Evolutionary conservation across 1,140 invertebrate species (phyloP).

Genomic region (Caenorhabditis tropicalis): DNA sequence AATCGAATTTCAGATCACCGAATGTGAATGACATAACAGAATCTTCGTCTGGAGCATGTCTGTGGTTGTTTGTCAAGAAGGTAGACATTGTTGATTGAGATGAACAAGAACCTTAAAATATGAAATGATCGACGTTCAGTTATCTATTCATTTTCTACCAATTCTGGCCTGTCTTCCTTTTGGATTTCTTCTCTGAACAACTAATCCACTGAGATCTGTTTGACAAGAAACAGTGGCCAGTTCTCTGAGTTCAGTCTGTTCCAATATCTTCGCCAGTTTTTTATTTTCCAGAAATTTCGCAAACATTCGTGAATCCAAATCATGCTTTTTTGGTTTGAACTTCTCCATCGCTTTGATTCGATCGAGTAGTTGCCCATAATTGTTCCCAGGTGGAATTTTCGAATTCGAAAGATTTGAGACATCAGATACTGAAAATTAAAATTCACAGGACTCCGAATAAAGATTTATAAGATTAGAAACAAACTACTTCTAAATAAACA

Average conservation of each 20-base stretch:
- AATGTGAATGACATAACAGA: slow-evolving; percentile 13
- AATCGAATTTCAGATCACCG: slow-evolving; percentile 35
- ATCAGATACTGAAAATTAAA: neutral
- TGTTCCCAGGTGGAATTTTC: neutral
- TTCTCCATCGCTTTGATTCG: slow-evolving; percentile 40
- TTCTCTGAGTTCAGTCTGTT: neutral
- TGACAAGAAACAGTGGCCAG: slow-evolving; percentile 46
- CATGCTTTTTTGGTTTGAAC: slow-evolving; percentile 43
- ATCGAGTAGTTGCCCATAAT: slow-evolving; percentile 10
- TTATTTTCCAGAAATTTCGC: slow-evolving; percentile 41
- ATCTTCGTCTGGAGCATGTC: neutral
- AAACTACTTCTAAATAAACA: neutral
- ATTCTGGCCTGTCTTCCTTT: slow-evolving; percentile 6
- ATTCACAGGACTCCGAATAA: neutral
- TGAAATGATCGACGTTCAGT: neutral
- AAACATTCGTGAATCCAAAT: slow-evolving; percentile 34
- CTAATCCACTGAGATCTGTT: slow-evolving; percentile 32
- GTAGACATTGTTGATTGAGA: slow-evolving; percentile 19
- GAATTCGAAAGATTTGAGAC: slow-evolving; percentile 5
- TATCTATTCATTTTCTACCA: neutral
- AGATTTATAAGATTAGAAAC: too few species aligned
- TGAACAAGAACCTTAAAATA: neutral
- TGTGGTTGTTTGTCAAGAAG: neutral
- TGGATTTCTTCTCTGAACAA: slow-evolving; percentile 17
- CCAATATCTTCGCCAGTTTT: slow-evolving; percentile 20